Conservation (phyloP, 1,140 invertebrate genomes). For the Lordiphosa clarofinis region DNA sequence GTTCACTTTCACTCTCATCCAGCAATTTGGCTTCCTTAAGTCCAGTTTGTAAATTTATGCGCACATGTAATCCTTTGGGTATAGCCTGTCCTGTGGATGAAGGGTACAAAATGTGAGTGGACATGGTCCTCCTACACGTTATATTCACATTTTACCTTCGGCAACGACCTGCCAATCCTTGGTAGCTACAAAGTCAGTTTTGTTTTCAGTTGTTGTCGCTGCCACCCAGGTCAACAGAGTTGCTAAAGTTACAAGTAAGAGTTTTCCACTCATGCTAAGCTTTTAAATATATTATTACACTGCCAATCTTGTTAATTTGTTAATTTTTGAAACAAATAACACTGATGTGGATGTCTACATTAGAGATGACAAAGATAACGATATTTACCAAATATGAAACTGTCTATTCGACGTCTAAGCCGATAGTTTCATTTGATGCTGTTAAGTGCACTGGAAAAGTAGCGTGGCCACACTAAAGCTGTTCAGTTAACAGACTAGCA, state of each 20-base stretch:
- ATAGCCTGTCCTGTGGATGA: conserved; percentile 83
- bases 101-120: not conserved
- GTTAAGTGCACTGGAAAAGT: no score
- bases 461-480: no score
- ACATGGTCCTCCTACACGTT: conserved; percentile 47
- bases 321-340: conserved; percentile 17
- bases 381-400: no score
- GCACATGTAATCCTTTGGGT: conserved; percentile 86
- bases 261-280: conserved; percentile 8
- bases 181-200: conserved; percentile 81
- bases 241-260: conserved; percentile 1
- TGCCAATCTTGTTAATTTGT: conserved; percentile 8
- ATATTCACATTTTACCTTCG: conserved; percentile 7
- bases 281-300: conserved; percentile 9
- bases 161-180: conserved; percentile 80
- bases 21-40: conserved; percentile 87
- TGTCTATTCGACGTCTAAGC: no score
- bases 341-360: conserved; percentile 19
- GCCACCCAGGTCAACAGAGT: conserved; percentile 8
- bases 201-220: conserved; percentile 25
- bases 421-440: no score
- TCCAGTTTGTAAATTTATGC: conserved; percentile 88
- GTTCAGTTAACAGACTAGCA: no score
- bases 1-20: conserved; percentile 78
- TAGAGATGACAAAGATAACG: not conserved